Base-by-base conservation (phyloP, 2,113 vertebrate species). In the Aspidoscelis tigris region DNA sequence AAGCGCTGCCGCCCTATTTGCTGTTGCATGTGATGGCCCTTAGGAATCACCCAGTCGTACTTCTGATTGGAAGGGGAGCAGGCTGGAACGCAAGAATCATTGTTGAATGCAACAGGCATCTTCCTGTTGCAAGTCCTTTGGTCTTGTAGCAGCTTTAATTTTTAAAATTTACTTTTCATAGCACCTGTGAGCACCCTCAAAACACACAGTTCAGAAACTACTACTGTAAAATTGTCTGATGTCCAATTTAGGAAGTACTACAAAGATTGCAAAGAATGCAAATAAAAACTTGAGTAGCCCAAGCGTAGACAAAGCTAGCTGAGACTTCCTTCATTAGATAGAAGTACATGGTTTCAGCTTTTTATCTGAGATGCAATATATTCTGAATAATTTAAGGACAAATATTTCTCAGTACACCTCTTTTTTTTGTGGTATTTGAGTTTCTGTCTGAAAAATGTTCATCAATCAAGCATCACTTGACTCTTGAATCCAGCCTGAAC, bases 341-440 rank as follows among this genome's bases (percentile, higher is more conserved):
- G 33, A 33, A 33, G 33, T 33, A 33, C 33, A 33, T 33, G 33
- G 33, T 33, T 33, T 33, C 33, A 33, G 33, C 33, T 33, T 33
- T 33, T 33, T 33, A 33, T 33, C 33, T 33, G 33, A 33, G 33
- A 84, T 76, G 33, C 87, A 79, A 87, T 47, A 21, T 88, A 86
- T 14, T 88, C 74, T 72, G 75, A 69, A 8, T 39, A 39, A 80
- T 81, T 82, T 71, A 44, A n/a, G 89, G 21, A 80, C 79, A 89
- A 86, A 7, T 14, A 58, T 84, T 85, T 85, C 76, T 81, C 66
- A 55, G 80, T 86, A 68, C 16, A 73, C 41, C 41, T 88, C 33
- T 68, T 22, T 78, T 55, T 3, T 84, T 88, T 89, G 7, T 80
- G 77, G 78, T 80, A 16, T 80, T 87, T 83, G 81, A 50, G 39